Evolutionary conservation across 2,888 invertebrate genomes (phyloP).

Genomic region (Protophormia terraenovae): DNA sequence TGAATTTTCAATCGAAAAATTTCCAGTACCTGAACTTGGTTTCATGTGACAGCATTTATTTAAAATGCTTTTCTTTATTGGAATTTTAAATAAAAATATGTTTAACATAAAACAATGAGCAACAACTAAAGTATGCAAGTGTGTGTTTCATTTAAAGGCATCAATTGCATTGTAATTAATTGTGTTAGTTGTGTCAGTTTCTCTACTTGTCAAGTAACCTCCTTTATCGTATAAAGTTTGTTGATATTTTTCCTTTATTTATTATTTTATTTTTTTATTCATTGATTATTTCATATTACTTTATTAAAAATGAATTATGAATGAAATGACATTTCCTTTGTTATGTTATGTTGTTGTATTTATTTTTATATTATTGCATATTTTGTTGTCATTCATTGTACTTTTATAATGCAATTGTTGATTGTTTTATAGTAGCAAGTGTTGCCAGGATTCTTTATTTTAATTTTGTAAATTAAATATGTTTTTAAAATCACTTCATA

Average conservation of each 20-base stretch:
- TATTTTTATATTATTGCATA: background rate
- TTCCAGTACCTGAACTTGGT: too few relatives aligned
- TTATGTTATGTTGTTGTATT: background rate
- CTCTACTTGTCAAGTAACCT: background rate
- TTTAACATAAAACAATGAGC: too few relatives aligned
- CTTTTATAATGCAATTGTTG: background rate
- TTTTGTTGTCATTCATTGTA: background rate
- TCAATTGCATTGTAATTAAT: background rate
- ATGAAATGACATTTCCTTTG: slow-evolving; percentile 47
- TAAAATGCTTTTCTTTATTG: too few relatives aligned
- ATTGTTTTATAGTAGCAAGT: background rate
- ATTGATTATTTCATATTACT: background rate
- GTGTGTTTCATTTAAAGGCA: background rate
- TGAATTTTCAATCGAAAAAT: too few relatives aligned
- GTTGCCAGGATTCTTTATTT: background rate
- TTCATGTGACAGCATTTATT: too few relatives aligned
- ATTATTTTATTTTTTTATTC: background rate
- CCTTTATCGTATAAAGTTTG: background rate
- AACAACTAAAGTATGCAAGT: too few relatives aligned
- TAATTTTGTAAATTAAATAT: background rate
- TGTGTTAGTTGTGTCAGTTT: slow-evolving; percentile 1
- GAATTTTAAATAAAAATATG: too few relatives aligned
- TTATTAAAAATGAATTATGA: slow-evolving; percentile 14
- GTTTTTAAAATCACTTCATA: too few relatives aligned
- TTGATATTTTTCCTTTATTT: background rate